These are phyloP conservation scores for Apamea monoglypha DNA, from an alignment of 2,888 invertebrate genomes.

Conservation along the genomic window DNA sequence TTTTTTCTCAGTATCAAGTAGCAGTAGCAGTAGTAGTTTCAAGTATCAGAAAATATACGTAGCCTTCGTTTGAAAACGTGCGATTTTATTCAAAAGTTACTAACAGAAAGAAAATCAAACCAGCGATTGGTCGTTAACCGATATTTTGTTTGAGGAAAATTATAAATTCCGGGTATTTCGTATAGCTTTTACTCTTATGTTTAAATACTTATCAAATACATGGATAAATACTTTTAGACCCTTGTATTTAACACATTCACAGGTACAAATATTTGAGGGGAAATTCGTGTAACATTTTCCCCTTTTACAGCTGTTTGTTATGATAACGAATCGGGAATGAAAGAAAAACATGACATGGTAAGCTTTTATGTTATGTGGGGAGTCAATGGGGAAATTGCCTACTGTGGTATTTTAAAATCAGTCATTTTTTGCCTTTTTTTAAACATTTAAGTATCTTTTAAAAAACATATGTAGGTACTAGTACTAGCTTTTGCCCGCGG, in stretches of 20 bases:
- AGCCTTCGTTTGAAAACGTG: neutral
- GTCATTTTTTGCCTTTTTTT: neutral
- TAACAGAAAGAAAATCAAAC: neutral
- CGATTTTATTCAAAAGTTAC: slow-evolving; percentile 7
- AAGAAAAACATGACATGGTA: slow-evolving; percentile 34
- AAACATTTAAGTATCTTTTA: neutral
- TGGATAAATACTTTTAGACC: neutral
- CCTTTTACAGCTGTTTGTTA: slow-evolving; percentile 30
- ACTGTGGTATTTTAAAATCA: neutral
- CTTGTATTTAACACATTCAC: slow-evolving; percentile 1
- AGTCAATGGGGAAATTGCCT: neutral
- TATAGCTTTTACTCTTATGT: neutral
- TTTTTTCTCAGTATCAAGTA: slow-evolving; percentile 38
- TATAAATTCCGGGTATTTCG: neutral
- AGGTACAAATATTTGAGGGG: slow-evolving; percentile 11
- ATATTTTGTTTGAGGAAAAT: slow-evolving; percentile 12
- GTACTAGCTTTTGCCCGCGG: too few species aligned
- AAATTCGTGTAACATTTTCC: neutral
- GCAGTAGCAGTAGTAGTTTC: too few species aligned
- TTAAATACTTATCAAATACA: slow-evolving; percentile 14
- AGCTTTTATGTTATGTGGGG: slow-evolving; percentile 29
- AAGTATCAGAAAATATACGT: neutral
- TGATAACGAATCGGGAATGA: slow-evolving; percentile 8
- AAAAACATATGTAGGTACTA: neutral
- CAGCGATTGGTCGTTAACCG: neutral